These are phyloP conservation scores for Cyclura pinguis DNA, from an alignment of 2,797 vertebrate genomes.

Conservation along the genomic window DNA sequence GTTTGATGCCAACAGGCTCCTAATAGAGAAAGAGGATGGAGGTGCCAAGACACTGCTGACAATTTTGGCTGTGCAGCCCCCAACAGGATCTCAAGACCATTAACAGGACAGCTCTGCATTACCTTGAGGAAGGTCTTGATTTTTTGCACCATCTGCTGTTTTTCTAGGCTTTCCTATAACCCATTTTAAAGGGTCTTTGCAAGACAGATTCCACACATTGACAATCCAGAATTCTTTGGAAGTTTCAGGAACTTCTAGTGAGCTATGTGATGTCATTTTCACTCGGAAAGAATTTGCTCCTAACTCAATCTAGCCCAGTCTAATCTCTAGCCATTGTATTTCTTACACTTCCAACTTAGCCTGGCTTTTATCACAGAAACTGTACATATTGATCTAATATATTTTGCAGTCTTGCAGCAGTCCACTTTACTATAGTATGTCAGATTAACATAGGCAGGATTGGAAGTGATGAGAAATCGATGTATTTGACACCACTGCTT, in stretches of 20 bases:
- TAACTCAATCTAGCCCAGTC: neutral
- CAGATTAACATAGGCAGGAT: neutral
- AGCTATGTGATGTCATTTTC: neutral
- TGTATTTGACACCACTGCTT: neutral
- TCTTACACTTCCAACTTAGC: neutral
- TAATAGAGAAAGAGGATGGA: conserved; percentile 27
- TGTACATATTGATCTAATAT: neutral
- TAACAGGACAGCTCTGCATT: conserved; percentile 61
- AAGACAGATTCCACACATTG: neutral
- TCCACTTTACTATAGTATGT: neutral
- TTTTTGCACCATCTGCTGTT: conserved; percentile 40
- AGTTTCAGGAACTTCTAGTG: neutral
- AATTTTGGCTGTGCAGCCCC: conserved; percentile 32
- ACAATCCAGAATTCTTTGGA: neutral
- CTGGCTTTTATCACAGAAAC: neutral
- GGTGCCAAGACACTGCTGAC: conserved; percentile 26
- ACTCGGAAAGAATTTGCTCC: neutral
- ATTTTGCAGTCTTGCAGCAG: neutral
- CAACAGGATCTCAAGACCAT: conserved; percentile 55
- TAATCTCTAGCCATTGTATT: neutral
- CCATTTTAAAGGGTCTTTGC: conserved; percentile 41
- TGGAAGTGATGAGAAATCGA: neutral
- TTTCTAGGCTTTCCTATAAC: conserved; percentile 61
- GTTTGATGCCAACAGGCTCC: conserved; percentile 35
- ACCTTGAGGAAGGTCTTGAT: conserved; percentile 54